These are phyloP conservation scores for Bucorvus abyssinicus DNA, from an alignment of 2,797 vertebrate genomes.

Conservation along the genomic window DNA sequence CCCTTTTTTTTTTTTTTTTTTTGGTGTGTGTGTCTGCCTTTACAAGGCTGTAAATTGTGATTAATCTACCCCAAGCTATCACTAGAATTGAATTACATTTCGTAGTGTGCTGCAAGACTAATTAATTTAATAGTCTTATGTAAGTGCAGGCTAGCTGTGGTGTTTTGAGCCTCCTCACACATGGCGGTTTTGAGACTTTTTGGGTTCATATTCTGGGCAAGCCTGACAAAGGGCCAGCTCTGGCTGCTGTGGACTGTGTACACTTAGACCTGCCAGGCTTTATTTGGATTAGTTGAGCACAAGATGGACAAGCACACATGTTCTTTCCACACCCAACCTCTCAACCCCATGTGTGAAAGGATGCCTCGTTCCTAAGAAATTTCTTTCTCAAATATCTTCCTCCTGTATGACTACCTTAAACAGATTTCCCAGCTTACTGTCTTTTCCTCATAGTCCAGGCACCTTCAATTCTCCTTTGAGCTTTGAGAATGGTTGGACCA, in stretches of 20 bases:
- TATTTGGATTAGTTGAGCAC: not conserved
- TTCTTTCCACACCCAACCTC: not conserved
- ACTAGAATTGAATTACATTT: slow-evolving; percentile 43
- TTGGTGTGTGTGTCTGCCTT: not conserved
- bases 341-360: not conserved
- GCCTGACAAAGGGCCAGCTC: not conserved
- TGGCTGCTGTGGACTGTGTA: not conserved
- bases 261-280: not conserved
- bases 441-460: not conserved
- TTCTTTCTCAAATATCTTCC: not conserved
- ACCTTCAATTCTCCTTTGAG: not conserved
- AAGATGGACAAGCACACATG: not conserved
- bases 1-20: not conserved
- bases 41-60: slow-evolving; percentile 47
- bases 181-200: not conserved
- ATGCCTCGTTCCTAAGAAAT: not conserved
- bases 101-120: not conserved
- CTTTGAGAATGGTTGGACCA: not conserved
- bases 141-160: slow-evolving; percentile 3
- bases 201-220: slow-evolving; percentile 15
- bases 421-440: not conserved
- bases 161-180: not conserved
- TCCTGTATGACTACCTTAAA: not conserved
- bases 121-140: slow-evolving; percentile 35
- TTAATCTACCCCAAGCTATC: slow-evolving; percentile 36